phyloP scores from a whole-genome alignment of 2,113 vertebrate genomes.

The Callocephalon fimbriatum region DNA sequence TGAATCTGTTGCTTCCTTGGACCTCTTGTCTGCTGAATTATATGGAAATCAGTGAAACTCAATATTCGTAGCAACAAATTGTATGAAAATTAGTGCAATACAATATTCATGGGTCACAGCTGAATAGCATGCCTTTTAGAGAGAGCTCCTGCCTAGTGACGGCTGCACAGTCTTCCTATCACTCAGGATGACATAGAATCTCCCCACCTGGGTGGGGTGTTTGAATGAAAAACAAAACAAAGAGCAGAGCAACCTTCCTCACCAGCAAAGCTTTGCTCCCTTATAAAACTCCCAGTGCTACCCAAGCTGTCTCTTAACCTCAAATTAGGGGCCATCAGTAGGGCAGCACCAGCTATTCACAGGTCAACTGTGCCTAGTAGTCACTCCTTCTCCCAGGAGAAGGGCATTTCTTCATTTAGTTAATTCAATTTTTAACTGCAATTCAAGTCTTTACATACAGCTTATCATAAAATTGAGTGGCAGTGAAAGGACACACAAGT shows the following conservation, averaged over 20 bases:
- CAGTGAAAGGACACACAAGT: background rate
- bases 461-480: background rate
- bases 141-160: background rate
- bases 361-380: background rate
- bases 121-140: background rate
- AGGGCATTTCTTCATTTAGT: background rate
- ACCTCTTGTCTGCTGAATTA: background rate
- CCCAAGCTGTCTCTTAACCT: background rate
- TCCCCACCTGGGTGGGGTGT: accelerated
- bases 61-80: background rate
- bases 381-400: background rate
- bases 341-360: background rate
- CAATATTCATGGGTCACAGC: background rate
- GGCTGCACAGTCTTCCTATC: background rate
- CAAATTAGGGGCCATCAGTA: background rate
- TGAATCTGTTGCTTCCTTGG: background rate
- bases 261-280: background rate
- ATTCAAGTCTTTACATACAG: background rate
- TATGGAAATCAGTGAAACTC: background rate
- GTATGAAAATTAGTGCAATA: background rate
- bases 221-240: background rate
- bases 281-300: background rate
- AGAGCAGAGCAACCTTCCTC: background rate
- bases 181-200: background rate
- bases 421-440: background rate